Base-by-base conservation (phyloP, 2,797 vertebrate species). In the Otolemur crassicaudatus region DNA sequence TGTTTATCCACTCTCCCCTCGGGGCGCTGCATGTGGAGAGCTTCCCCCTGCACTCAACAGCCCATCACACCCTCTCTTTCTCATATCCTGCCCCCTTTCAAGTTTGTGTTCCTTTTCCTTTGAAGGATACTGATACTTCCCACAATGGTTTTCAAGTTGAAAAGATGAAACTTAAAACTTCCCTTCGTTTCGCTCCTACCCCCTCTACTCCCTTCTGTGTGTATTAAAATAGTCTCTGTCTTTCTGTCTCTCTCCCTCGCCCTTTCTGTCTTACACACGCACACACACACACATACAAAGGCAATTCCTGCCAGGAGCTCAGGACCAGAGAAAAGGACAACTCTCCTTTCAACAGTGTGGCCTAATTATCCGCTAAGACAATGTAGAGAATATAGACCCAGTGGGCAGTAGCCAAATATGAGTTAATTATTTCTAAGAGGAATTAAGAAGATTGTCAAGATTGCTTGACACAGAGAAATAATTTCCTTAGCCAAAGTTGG, bases 41-140 rank as follows among this genome's bases (percentile, higher is more conserved):
- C 94, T 97, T 96, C 96, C 95, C 95, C 75, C 94, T 90, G 80
- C 95, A 81, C 94, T 95, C 88, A 58, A 16, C 95, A 95, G 89
- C 94, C 87, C 81, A 43, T 89, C 46, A 63, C 14, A 7, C 61
- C n/a, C 72, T 40, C 87, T 91, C 43, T 14, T 73, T 90, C 85
- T 90, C 95, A 94, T 90, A 94, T 94, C 92, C 97, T 96, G 95
- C 63, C 90, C 73, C 56, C 96, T 97, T 96, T 97, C 96, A 98
- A 94, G 97, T 94, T 69, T 65, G 90, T 94, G 79, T 92, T 82
- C 82, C 40, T 94, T 96, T 87, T 27, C 90, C 90, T 97, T 97
- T 96, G 95, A 97, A 97, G 69, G 85, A 81, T 67, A 77, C 23
- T 87, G 87, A 96, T 94, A 92, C 95, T 97, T 97, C 94, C 95